Conservation (phyloP, 2,797 vertebrate genomes). For the Neosalanx taihuensis region DNA sequence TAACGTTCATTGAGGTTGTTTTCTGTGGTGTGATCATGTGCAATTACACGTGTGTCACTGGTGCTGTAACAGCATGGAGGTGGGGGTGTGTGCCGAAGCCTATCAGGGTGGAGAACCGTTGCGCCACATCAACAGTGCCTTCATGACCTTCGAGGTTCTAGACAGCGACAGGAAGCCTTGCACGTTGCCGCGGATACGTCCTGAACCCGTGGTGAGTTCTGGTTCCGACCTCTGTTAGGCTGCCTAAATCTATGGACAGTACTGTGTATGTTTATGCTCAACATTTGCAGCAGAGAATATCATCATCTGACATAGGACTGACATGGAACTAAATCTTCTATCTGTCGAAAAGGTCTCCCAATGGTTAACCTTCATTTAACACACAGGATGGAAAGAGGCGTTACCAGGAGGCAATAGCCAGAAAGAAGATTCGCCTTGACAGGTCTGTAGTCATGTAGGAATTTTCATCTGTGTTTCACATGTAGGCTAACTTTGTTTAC, state of each 20-base stretch:
- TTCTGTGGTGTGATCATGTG: background rate
- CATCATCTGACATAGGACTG: background rate
- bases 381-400: conserved; percentile 89
- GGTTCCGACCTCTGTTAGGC: background rate
- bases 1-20: background rate
- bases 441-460: conserved; percentile 67
- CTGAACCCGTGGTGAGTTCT: conserved; percentile 85
- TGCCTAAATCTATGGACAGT: background rate
- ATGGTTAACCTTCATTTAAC: conserved; percentile 10
- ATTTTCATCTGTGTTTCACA: background rate
- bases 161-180: conserved; percentile 77
- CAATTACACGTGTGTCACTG: background rate
- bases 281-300: no score
- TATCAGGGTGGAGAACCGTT: conserved; percentile 83
- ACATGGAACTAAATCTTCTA: background rate
- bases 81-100: conserved; percentile 93
- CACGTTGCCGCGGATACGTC: conserved; percentile 82
- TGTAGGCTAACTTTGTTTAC: background rate
- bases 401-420: conserved; percentile 89
- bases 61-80: conserved; percentile 85
- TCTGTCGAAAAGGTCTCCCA: background rate
- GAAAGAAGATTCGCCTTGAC: conserved; percentile 93
- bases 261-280: background rate
- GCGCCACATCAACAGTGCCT: conserved; percentile 94
- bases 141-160: conserved; percentile 94